phyloP scores from a whole-genome alignment of 1,140 invertebrate genomes.

The Oncopodura yosiiana region DNA sequence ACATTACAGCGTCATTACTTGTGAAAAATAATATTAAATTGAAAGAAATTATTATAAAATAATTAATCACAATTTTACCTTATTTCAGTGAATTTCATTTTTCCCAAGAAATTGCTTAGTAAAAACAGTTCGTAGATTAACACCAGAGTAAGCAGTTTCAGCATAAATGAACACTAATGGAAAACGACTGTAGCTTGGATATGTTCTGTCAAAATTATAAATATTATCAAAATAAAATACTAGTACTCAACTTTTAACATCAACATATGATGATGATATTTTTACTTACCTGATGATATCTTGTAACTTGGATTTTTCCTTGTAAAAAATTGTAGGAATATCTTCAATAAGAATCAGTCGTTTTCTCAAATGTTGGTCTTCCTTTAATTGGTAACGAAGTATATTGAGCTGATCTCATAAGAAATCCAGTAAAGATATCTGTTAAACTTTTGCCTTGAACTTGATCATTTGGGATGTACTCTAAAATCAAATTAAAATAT shows the following conservation, averaged over 20 bases:
- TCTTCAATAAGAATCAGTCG: conserved; percentile 26
- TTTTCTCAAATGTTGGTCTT: neutral
- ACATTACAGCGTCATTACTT: too few relatives aligned
- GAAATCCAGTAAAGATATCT: conserved; percentile 25
- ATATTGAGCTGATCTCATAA: conserved; percentile 26
- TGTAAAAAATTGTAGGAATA: conserved; percentile 27
- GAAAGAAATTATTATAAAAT: too few relatives aligned
- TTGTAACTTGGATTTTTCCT: conserved; percentile 16
- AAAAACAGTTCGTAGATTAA: conserved; percentile 21
- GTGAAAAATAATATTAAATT: too few relatives aligned
- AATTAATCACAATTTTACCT: too few relatives aligned
- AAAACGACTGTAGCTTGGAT: neutral
- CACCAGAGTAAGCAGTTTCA: conserved; percentile 18
- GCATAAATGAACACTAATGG: conserved; percentile 26
- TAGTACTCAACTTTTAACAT: too few relatives aligned
- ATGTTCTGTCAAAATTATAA: conserved; percentile 5
- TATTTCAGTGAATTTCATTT: conserved; percentile 10
- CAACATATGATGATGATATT: neutral
- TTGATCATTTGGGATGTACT: conserved; percentile 2
- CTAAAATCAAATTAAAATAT: neutral
- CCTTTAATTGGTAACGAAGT: conserved; percentile 24
- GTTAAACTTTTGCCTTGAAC: conserved; percentile 10
- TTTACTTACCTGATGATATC: conserved; percentile 16
- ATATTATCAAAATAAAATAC: neutral
- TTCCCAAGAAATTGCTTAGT: conserved; percentile 10